phyloP scores from a whole-genome alignment of 1,140 invertebrate genomes.

The Drosophila triauraria region DNA sequence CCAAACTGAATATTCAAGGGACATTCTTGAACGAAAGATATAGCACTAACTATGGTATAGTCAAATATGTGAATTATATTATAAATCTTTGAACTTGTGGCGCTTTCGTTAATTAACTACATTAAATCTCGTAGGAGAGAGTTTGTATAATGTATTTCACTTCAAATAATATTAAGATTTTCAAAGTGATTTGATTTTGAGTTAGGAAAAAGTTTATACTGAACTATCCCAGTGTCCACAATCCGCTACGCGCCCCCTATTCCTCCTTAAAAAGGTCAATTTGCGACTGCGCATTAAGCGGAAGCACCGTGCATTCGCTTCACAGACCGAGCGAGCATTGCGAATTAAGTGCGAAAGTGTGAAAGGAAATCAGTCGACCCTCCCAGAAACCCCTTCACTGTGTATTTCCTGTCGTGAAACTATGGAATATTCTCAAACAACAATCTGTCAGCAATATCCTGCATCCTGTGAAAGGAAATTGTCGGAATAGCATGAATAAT shows the following conservation, averaged over 20 bases:
- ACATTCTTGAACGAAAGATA: constrained; percentile 1
- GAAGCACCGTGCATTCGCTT: constrained; percentile 52
- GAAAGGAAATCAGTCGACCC: constrained; percentile 30
- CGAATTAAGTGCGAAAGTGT: constrained; percentile 52
- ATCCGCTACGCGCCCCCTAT: background rate
- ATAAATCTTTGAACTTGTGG: background rate
- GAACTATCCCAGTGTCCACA: background rate
- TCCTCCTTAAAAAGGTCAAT: constrained; percentile 9
- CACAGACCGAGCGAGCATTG: constrained; percentile 39
- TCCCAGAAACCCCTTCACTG: constrained; percentile 13
- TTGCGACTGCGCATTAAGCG: constrained; percentile 57
- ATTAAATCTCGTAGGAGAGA: background rate
- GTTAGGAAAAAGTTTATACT: background rate
- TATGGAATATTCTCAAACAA: constrained; percentile 39
- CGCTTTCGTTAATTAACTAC: background rate
- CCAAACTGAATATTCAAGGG: background rate
- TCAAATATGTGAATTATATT: background rate
- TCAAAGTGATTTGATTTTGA: background rate
- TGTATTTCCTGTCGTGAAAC: constrained; percentile 43
- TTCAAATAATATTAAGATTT: background rate
- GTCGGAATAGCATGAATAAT: constrained; percentile 22
- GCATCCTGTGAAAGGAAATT: constrained; percentile 51
- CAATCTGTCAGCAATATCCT: constrained; percentile 69
- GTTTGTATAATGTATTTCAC: background rate
- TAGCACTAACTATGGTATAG: background rate